Conservation (phyloP, 2,888 invertebrate species). For the Eupelmus urozonus region DNA sequence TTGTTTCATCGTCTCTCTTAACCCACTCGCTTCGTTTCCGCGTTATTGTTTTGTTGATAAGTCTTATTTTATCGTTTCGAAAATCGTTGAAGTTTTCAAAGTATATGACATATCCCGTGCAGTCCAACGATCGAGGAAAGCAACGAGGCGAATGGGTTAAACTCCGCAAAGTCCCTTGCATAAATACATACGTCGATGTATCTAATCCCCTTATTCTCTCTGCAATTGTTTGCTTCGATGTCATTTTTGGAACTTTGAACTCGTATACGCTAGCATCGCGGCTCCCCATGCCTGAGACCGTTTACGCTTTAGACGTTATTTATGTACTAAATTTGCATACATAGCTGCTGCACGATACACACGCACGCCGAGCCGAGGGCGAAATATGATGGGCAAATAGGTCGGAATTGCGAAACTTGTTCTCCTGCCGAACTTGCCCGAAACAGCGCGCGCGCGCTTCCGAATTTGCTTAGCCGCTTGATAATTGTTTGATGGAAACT, state of each 20-base stretch:
- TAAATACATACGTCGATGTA: conserved; percentile 21
- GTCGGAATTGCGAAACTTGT: conserved; percentile 45
- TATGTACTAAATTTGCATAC: conserved; percentile 32
- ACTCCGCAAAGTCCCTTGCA: background rate
- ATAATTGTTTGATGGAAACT: too few relatives aligned
- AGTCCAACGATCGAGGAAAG: background rate
- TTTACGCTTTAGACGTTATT: conserved; percentile 29
- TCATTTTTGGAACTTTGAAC: conserved; percentile 14
- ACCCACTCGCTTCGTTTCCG: conserved; percentile 17
- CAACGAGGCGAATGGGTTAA: conserved; percentile 29
- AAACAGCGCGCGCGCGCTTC: background rate
- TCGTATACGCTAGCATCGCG: background rate
- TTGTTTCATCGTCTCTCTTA: background rate
- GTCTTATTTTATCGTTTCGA: background rate
- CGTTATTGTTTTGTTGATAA: background rate
- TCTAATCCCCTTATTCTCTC: conserved; percentile 6
- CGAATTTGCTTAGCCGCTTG: conserved; percentile 37
- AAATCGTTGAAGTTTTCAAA: background rate
- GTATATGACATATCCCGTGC: background rate
- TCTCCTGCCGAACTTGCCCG: background rate
- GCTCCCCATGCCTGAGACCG: background rate
- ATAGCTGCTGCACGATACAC: conserved; percentile 3
- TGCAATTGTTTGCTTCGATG: conserved; percentile 9
- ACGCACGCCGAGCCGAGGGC: conserved; percentile 3
- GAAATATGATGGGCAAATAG: conserved; percentile 40